Percentiles rank a stretch among this genome's conserved stretches.
Conservation (phyloP, 2,797 vertebrate genomes). For the Knipowitschia caucasica region DNA sequence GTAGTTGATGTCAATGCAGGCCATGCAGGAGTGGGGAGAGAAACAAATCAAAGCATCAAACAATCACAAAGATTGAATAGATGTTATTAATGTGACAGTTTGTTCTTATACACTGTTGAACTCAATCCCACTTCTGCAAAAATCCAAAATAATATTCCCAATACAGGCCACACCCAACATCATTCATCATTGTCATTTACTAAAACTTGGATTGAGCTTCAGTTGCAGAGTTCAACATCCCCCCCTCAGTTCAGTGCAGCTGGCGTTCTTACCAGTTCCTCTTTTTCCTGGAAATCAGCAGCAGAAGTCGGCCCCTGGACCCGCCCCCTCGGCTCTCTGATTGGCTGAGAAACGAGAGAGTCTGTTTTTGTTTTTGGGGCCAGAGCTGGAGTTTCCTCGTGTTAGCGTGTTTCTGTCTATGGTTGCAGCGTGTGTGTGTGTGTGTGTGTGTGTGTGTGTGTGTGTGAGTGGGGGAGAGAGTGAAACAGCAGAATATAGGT, state of each 20-base stretch:
- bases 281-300: slow-evolving; percentile 48
- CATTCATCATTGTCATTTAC: background rate
- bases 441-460: slow-evolving; percentile 12
- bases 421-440: background rate
- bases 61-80: too few relatives aligned
- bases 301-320: slow-evolving; percentile 38
- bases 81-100: too few relatives aligned
- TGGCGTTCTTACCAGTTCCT: slow-evolving; percentile 17
- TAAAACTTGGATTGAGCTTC: slow-evolving; percentile 6
- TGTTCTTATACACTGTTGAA: too few relatives aligned
- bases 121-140: background rate
- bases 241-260: slow-evolving; percentile 6
- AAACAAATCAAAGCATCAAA: too few relatives aligned
- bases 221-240: slow-evolving; percentile 34
- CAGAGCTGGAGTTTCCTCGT: slow-evolving; percentile 53
- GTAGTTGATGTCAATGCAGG: too few relatives aligned
- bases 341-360: slow-evolving; percentile 26
- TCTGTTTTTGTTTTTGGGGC: slow-evolving; percentile 54
- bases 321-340: slow-evolving; percentile 36
- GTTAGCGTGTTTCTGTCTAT: slow-evolving; percentile 17
- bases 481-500: slow-evolving; percentile 5
- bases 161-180: background rate
- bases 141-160: background rate
- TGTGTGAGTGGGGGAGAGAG: slow-evolving; percentile 4
- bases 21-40: too few relatives aligned